Base-by-base conservation (phyloP, 2,888 invertebrate genomes). In the Rugalucina vietnamica region DNA sequence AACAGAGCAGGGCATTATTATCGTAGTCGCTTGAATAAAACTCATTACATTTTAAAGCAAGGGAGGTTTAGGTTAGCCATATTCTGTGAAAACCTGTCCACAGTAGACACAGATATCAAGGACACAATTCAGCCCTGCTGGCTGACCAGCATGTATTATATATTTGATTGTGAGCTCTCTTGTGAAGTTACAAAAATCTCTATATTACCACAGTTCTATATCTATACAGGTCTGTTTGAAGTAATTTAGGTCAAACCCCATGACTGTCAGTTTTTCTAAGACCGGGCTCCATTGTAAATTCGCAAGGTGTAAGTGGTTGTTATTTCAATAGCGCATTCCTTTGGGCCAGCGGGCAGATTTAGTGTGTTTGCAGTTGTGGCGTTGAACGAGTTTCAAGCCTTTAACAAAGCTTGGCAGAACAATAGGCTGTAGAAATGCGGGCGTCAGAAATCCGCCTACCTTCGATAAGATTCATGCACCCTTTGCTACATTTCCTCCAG, bases 391-490 rank as follows among this genome's bases (percentile, higher is more conserved):
- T 24, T 65, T 34, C 65, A 21, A 29, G 14, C 65, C 18, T 2
- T 34, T 65, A 14, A 65, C 65, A 65, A 73, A 50, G 18, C 21
- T 73, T 72, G 72, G 43, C 72, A 72, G 72, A 27, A 72, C 72
- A 72, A 72, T 72, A 37, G 73, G 32, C 32, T 32, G 32, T n/a
- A 29, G 50, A 73, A 73, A 73, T 73, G 73, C 49, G 73, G 73
- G 73, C 65, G 65, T 34, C 65, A 34, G 34, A 65, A 65, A 65
- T 65, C 34, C 65, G 32, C 65, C 12, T 10, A 65, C 43, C 34
- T 32, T 65, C 34, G 65, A 65, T 65, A 65, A 65, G 65, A 65
- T 65, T 65, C 65, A 65, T 34, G 29, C 65, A 65, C 34, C 65
- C 34, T 65, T 65, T 65, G 65, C 65, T 34, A 34, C 18, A 65